These are phyloP conservation scores for Bucorvus abyssinicus DNA, from an alignment of 2,797 vertebrate genomes.

Conservation along the genomic window DNA sequence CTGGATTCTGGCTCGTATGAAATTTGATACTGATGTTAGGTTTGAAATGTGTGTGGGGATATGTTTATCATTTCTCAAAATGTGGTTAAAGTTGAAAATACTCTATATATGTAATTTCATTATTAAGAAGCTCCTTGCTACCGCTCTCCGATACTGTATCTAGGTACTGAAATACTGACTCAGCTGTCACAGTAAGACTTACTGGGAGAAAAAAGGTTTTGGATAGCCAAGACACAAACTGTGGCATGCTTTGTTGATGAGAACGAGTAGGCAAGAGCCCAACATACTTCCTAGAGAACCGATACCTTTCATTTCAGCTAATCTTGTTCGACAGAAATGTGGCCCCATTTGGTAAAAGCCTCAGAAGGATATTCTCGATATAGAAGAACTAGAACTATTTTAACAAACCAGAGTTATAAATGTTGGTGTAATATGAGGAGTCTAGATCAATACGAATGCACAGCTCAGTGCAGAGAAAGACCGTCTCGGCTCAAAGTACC, in stretches of 20 bases:
- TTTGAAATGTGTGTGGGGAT: not conserved
- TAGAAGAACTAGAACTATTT: not conserved
- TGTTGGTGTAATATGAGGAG: not conserved
- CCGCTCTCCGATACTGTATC: not conserved
- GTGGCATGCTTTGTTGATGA: not conserved
- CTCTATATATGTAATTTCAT: not conserved
- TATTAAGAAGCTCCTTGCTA: not conserved
- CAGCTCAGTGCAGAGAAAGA: not conserved
- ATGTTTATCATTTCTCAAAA: not conserved
- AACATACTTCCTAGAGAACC: not conserved
- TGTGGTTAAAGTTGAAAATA: not conserved
- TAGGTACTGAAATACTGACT: not conserved
- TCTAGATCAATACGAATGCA: not conserved
- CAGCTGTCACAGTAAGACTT: not conserved
- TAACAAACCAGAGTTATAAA: not conserved
- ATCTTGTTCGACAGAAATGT: not conserved
- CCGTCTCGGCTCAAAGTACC: rapidly evolving
- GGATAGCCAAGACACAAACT: not conserved
- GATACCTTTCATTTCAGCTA: not conserved
- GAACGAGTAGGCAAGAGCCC: not conserved
- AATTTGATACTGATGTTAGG: not conserved
- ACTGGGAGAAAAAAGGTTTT: not conserved
- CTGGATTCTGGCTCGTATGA: not conserved
- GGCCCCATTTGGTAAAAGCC: not conserved
- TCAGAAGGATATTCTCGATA: not conserved